Percentiles rank a stretch among this genome's conserved stretches.
Evolutionary conservation across 1,140 invertebrate genomes (phyloP).

Genomic region (Drosophila santomea): DNA sequence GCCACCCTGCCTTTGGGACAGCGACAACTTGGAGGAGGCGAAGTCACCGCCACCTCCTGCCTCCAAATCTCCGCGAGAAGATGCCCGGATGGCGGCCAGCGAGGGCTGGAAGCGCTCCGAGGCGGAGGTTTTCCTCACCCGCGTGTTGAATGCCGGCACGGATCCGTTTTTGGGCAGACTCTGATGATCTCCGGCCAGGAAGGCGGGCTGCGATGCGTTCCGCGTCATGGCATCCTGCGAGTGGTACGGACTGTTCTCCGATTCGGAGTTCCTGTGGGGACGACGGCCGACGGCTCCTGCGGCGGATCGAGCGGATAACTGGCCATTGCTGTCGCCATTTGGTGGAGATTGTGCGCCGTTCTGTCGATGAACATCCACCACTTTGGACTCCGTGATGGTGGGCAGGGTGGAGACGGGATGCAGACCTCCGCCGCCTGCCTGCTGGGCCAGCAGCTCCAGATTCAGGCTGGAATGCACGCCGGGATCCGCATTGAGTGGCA

Average conservation of each 20-base stretch:
- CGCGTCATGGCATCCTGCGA: constrained; percentile 88
- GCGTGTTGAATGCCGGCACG: constrained; percentile 92
- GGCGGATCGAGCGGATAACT: constrained; percentile 45
- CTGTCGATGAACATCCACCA: constrained; percentile 87
- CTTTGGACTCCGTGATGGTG: constrained; percentile 93
- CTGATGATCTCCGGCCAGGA: constrained; percentile 90
- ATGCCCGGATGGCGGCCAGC: constrained; percentile 90
- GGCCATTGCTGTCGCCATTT: constrained; percentile 79
- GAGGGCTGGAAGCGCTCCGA: constrained; percentile 92
- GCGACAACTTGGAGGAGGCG: constrained; percentile 85
- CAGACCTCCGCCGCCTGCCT: constrained; percentile 85
- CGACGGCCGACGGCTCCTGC: constrained; percentile 41
- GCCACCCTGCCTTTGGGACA: constrained; percentile 71
- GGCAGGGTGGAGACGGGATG: constrained; percentile 92
- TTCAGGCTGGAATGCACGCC: constrained; percentile 96
- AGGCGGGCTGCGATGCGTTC: constrained; percentile 93
- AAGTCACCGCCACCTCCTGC: constrained; percentile 83
- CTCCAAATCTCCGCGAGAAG: constrained; percentile 88
- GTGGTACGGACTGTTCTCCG: constrained; percentile 80
- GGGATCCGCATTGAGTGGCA: constrained; percentile 95
- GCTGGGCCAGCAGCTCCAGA: constrained; percentile 90
- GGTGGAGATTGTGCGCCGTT: constrained; percentile 70
- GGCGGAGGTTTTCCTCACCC: constrained; percentile 91
- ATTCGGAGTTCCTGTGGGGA: constrained; percentile 76
- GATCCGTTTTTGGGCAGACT: constrained; percentile 94